Evolutionary conservation across 1,140 invertebrate genomes (phyloP).

Genomic region (Conus ventricosus): DNA sequence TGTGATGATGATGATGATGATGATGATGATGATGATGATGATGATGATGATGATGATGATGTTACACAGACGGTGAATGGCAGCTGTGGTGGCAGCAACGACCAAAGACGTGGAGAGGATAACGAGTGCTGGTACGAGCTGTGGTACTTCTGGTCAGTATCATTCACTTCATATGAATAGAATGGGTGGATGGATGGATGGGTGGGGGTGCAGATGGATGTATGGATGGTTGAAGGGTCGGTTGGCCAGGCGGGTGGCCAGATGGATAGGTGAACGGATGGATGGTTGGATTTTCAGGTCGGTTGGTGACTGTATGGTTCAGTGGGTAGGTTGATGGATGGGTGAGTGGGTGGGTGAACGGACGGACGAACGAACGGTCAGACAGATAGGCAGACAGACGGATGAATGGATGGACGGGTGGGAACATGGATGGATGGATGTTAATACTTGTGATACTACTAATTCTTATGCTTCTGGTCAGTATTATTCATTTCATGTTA

Average conservation of each 20-base stretch:
- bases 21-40: neutral
- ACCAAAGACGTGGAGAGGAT: too few relatives aligned
- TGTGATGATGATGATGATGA: conserved; percentile 18
- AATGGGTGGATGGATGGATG: too few relatives aligned
- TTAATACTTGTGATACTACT: neutral
- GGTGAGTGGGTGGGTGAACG: neutral
- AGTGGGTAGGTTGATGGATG: neutral
- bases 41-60: conserved; percentile 1
- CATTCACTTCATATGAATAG: neutral
- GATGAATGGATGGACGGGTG: neutral
- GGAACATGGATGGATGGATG: neutral
- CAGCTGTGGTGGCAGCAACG: neutral
- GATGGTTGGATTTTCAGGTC: neutral
- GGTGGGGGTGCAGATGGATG: neutral
- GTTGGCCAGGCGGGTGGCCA: too few relatives aligned
- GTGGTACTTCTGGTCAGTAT: conserved; percentile 28
- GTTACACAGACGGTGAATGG: neutral
- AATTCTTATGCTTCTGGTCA: too few relatives aligned
- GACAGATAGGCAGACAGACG: neutral
- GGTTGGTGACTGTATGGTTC: neutral
- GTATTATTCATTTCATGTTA: too few relatives aligned
- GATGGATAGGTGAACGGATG: too few relatives aligned
- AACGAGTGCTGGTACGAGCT: conserved; percentile 25
- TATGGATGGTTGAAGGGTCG: neutral
- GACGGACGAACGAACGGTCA: too few relatives aligned